These are phyloP conservation scores for Petrocephalus zakoni DNA, from an alignment of 2,113 vertebrate species.

Conservation along the genomic window DNA sequence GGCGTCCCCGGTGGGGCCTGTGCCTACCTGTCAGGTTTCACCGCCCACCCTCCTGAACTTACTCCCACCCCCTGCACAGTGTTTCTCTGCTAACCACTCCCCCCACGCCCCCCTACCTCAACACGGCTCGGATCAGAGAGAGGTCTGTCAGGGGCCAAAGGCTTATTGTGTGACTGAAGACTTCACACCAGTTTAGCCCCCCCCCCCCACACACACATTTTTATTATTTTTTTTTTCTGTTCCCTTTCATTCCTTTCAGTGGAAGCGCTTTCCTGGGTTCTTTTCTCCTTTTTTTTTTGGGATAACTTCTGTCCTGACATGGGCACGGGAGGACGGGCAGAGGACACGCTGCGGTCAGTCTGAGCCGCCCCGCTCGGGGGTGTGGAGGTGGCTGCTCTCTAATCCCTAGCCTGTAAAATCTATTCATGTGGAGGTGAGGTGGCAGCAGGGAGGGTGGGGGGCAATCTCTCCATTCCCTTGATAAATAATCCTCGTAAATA, in stretches of 20 bases:
- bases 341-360: not conserved
- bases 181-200: slow-evolving; percentile 35
- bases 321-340: slow-evolving; percentile 22
- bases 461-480: not conserved
- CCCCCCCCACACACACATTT: slow-evolving; percentile 24
- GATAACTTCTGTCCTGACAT: slow-evolving; percentile 38
- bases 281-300: slow-evolving; percentile 33
- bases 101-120: slow-evolving; percentile 26
- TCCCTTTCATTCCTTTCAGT: not conserved
- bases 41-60: not conserved
- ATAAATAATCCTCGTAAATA: not conserved
- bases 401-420: slow-evolving; percentile 14
- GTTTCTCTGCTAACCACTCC: not conserved
- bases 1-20: slow-evolving; percentile 25
- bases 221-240: slow-evolving; percentile 22
- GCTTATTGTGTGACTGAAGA: slow-evolving; percentile 41
- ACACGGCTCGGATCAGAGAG: slow-evolving; percentile 37
- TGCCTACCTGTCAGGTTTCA: slow-evolving; percentile 37
- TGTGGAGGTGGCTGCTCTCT: not conserved
- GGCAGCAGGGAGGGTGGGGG: not conserved
- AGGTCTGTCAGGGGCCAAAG: slow-evolving; percentile 40
- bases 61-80: not conserved
- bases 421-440: slow-evolving; percentile 3
- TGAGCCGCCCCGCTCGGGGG: not conserved
- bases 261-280: slow-evolving; percentile 27